Conservation (phyloP, 35 echinoderm and acorn worm genomes). For the Lytechinus variegatus region DNA sequence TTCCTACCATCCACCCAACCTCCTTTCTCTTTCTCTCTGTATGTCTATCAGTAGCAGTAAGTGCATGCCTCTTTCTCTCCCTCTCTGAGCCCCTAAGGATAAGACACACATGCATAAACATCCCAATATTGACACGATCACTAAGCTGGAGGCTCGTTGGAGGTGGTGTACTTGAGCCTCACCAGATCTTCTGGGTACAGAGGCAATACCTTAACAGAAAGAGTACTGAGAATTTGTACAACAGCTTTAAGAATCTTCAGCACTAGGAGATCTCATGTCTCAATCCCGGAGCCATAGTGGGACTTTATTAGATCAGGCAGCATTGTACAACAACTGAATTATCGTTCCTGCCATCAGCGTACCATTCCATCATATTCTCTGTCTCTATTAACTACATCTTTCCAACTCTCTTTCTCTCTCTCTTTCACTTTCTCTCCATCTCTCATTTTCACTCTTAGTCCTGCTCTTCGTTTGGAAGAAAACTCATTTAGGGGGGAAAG, state of each 20-base stretch:
- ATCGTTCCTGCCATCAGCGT: constrained; percentile 28
- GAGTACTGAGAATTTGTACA: background rate
- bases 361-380: background rate
- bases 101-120: constrained; percentile 13
- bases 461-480: background rate
- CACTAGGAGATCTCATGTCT: background rate
- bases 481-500: background rate
- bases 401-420: background rate
- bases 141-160: background rate
- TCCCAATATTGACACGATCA: constrained; percentile 11
- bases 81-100: background rate
- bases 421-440: background rate
- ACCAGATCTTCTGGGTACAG: background rate
- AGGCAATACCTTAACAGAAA: background rate
- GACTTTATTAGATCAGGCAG: constrained; percentile 10
- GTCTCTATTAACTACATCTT: background rate
- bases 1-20: background rate
- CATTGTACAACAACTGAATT: constrained; percentile 22
- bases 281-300: background rate
- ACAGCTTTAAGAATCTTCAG: background rate
- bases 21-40: background rate
- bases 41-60: background rate
- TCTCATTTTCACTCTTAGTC: background rate
- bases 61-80: background rate
- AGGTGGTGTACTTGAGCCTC: background rate